Base-by-base conservation (phyloP, 2,797 vertebrate species). In the Balearica regulorum region DNA sequence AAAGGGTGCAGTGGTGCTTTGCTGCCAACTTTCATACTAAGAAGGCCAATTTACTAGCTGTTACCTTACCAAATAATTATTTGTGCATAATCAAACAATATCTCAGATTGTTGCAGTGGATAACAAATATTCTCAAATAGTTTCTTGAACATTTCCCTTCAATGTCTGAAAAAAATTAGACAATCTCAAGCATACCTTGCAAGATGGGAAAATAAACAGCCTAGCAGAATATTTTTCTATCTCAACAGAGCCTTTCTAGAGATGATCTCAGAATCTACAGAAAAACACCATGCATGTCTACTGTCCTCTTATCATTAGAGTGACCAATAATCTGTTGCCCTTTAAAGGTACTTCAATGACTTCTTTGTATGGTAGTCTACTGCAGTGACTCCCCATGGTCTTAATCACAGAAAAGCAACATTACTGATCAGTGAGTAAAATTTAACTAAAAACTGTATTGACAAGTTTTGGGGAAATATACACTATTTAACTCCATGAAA, bases 61-160 rank as follows among this genome's bases (percentile, higher is more conserved):
- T 49, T 90, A 61, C 39, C n/a, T 72, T 83, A 58, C 41, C 31
- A 96, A 86, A 83, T 68, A 94, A 78, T 64, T 89, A 79, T 89
- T 62, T 93, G 6, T 78, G 49, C 13, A 79, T 49, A 80, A 55
- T 24, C 13, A 83, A 90, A 35, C 6, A 31, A 6, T 51, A 72
- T 49, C 28, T 79, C 44, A 37, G 29, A n/a, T 6, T 41, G 28
- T 46, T 73, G 14, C 8, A 48, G 24, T 13, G 4, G 16, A 33
- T 62, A 79, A 64, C 9, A 89, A 82, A 61, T 86, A 88, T 66
- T 84, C 43, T 43, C 39, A 69, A 53, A 54, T 20, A 20, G 5
- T 62, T 82, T 79, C 51, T 55, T 55, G 4, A 82, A 3, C 28
- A 62, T 84, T 69, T 46, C 10, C 3, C 6, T 82, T 84, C 20